Evolutionary conservation across 2,888 invertebrate genomes (phyloP).

Genomic region (Lithodes maja): DNA sequence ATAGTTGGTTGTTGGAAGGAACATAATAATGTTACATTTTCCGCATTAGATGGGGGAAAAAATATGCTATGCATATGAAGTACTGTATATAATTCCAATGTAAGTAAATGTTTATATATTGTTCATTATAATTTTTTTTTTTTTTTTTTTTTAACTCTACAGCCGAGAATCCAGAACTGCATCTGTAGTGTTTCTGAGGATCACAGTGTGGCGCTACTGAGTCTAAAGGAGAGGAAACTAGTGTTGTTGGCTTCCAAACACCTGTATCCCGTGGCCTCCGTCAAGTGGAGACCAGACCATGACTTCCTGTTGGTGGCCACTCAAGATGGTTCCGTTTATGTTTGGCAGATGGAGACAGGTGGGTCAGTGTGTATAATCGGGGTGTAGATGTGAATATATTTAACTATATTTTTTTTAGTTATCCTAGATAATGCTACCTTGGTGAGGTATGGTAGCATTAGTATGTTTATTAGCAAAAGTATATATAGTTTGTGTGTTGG

Average conservation of each 20-base stretch:
- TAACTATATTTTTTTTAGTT: background rate
- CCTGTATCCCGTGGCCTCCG: conserved; percentile 94
- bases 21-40: no score
- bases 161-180: conserved; percentile 94
- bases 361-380: conserved; percentile 47
- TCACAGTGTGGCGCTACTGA: conserved; percentile 96
- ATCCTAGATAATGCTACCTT: no score
- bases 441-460: no score
- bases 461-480: no score
- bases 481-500: no score
- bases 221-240: conserved; percentile 94
- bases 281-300: conserved; percentile 97
- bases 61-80: no score
- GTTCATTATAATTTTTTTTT: no score
- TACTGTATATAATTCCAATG: no score
- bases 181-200: conserved; percentile 98
- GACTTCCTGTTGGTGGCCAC: conserved; percentile 98
- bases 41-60: no score
- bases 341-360: conserved; percentile 99
- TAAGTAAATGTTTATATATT: no score
- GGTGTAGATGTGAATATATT: background rate
- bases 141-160: conserved; percentile 67
- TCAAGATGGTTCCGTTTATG: conserved; percentile 97
- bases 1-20: no score
- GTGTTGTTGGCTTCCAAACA: conserved; percentile 95